A percentile compares a stretch with the other conserved stretches of the same genome.
phyloP scores from a whole-genome alignment of 1,140 invertebrate species.

The Helicoverpa zea region DNA sequence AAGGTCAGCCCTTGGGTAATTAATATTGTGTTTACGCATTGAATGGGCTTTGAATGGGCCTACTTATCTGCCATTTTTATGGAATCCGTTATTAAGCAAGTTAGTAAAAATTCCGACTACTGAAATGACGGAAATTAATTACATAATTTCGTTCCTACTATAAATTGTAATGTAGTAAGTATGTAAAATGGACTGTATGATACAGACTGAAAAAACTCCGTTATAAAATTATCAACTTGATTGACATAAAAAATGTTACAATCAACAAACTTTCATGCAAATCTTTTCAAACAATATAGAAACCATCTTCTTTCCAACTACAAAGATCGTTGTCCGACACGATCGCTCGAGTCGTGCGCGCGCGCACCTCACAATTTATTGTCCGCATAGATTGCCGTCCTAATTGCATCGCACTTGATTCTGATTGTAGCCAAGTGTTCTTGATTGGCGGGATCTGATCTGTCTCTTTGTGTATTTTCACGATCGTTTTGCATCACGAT shows the following conservation, averaged over 20 bases:
- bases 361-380: slow-evolving; percentile 28
- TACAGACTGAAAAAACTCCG: background rate
- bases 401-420: slow-evolving; percentile 42
- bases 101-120: too few species aligned
- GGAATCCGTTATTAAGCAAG: too few species aligned
- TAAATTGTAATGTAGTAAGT: too few species aligned
- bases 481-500: slow-evolving; percentile 5
- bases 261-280: background rate
- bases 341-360: slow-evolving; percentile 10
- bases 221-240: background rate
- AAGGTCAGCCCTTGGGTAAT: too few species aligned
- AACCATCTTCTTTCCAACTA: slow-evolving; percentile 5
- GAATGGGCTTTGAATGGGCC: too few species aligned
- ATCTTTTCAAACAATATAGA: background rate
- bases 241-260: background rate
- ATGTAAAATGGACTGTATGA: too few species aligned
- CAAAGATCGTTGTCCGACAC: slow-evolving; percentile 19
- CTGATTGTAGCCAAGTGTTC: slow-evolving; percentile 20
- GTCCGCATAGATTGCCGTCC: slow-evolving; percentile 19
- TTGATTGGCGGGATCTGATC: slow-evolving; percentile 27
- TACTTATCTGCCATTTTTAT: too few species aligned
- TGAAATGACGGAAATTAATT: too few species aligned
- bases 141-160: too few species aligned
- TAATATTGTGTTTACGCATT: too few species aligned
- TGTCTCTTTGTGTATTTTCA: slow-evolving; percentile 26